Evolutionary conservation across 2,888 invertebrate genomes (phyloP).

Genomic region (Quadriops clusia): DNA sequence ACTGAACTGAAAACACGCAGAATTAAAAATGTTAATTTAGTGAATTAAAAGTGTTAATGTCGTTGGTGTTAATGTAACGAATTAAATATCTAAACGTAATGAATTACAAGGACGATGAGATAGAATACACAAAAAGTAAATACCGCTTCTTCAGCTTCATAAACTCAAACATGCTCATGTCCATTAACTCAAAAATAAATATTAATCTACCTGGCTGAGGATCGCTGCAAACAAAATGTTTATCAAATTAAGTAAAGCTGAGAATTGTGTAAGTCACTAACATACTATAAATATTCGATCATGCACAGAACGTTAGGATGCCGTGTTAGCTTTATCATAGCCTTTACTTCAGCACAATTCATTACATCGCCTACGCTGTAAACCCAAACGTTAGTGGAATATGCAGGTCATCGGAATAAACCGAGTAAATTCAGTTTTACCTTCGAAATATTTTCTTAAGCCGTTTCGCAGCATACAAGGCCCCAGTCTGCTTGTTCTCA

Average conservation of each 20-base stretch:
- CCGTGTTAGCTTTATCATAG: slow-evolving; percentile 44
- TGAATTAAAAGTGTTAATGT: slow-evolving; percentile 4
- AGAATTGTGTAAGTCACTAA: slow-evolving; percentile 17
- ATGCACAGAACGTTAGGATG: slow-evolving; percentile 52
- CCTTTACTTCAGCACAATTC: slow-evolving; percentile 47
- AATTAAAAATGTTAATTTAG: slow-evolving; percentile 19
- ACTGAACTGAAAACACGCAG: slow-evolving; percentile 35
- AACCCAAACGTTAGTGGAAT: slow-evolving; percentile 10
- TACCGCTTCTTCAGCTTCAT: slow-evolving; percentile 42
- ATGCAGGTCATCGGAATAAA: not conserved
- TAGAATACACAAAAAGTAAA: slow-evolving; percentile 7
- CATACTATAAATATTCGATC: slow-evolving; percentile 51
- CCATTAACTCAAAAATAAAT: slow-evolving; percentile 56
- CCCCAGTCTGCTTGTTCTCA: slow-evolving; percentile 43
- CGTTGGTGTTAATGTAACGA: too few species aligned
- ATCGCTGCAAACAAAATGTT: slow-evolving; percentile 37
- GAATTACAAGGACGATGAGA: too few species aligned
- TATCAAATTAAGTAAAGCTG: slow-evolving; percentile 12
- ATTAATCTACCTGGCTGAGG: slow-evolving; percentile 44
- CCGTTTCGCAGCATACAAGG: slow-evolving; percentile 49
- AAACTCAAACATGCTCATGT: slow-evolving; percentile 55
- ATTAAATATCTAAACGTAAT: too few species aligned
- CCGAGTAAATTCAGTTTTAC: slow-evolving; percentile 25
- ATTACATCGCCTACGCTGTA: slow-evolving; percentile 37
- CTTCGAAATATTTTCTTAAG: slow-evolving; percentile 48